phyloP scores from a whole-genome alignment of 1,140 invertebrate genomes.

The Ceratina calcarata region DNA sequence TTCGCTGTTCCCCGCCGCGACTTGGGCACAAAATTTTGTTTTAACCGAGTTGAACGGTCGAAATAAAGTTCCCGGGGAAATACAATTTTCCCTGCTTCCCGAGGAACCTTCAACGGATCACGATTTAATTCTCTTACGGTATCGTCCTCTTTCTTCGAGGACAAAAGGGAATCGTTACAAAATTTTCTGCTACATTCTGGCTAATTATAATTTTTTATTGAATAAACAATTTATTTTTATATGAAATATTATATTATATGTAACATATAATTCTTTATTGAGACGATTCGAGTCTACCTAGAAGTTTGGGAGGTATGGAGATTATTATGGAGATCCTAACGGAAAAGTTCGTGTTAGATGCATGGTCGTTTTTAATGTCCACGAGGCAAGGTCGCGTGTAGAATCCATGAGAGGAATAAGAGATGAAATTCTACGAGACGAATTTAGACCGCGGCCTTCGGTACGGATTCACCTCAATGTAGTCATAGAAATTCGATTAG shows the following conservation, averaged over 20 bases:
- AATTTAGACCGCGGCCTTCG: constrained; percentile 61
- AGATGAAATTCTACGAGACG: constrained; percentile 56
- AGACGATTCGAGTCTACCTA: too few species aligned
- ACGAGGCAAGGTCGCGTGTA: constrained; percentile 36
- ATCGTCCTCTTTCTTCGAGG: not conserved
- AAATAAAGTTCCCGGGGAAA: not conserved
- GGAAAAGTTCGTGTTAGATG: not conserved
- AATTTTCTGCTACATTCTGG: too few species aligned
- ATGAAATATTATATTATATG: too few species aligned
- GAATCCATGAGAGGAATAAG: constrained; percentile 45
- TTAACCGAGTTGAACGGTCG: not conserved
- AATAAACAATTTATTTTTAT: too few species aligned
- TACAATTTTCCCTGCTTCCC: not conserved
- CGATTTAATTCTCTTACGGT: not conserved
- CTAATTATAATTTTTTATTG: not conserved
- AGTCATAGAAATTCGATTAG: constrained; percentile 34
- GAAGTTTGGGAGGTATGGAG: not conserved
- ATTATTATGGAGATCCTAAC: too few species aligned
- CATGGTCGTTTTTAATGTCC: not conserved
- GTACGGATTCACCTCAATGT: constrained; percentile 42
- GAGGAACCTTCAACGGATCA: too few species aligned
- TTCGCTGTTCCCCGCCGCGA: too few species aligned
- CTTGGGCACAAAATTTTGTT: not conserved
- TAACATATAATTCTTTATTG: too few species aligned
- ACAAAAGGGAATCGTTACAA: not conserved